Conservation (phyloP, 2,888 invertebrate genomes). For the Germaria angustata region DNA sequence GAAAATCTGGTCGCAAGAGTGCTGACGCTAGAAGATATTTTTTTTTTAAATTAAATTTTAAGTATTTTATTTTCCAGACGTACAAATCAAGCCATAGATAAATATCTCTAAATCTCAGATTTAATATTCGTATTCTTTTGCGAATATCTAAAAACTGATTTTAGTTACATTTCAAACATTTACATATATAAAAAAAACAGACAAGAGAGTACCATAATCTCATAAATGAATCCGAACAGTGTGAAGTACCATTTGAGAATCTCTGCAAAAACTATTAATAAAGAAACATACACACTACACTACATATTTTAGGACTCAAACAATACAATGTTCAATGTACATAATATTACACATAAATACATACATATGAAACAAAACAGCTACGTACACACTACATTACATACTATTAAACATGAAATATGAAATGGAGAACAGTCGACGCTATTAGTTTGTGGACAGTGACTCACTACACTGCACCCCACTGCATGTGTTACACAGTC, state of each 20-base stretch:
- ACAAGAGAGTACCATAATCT: too few relatives aligned
- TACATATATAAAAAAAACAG: too few relatives aligned
- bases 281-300: slow-evolving; percentile 27
- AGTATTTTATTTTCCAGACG: too few relatives aligned
- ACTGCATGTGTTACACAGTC: not conserved
- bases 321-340: slow-evolving; percentile 15
- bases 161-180: too few relatives aligned
- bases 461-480: slow-evolving; percentile 39
- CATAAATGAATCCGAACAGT: not conserved
- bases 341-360: not conserved
- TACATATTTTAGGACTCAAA: slow-evolving; percentile 17
- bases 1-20: too few relatives aligned
- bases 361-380: not conserved
- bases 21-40: not conserved
- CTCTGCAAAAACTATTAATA: not conserved
- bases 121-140: too few relatives aligned
- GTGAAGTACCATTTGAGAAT: too few relatives aligned
- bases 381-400: slow-evolving; percentile 47
- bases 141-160: too few relatives aligned
- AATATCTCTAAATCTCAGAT: too few relatives aligned
- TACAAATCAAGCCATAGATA: too few relatives aligned
- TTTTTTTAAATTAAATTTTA: too few relatives aligned
- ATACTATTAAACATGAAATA: slow-evolving; percentile 35
- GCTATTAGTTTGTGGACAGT: slow-evolving; percentile 51
- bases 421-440: slow-evolving; percentile 42